These are phyloP conservation scores for Actinostola sp. DNA, from an alignment of 92 coral and sea anemone genomes.

Conservation along the genomic window DNA sequence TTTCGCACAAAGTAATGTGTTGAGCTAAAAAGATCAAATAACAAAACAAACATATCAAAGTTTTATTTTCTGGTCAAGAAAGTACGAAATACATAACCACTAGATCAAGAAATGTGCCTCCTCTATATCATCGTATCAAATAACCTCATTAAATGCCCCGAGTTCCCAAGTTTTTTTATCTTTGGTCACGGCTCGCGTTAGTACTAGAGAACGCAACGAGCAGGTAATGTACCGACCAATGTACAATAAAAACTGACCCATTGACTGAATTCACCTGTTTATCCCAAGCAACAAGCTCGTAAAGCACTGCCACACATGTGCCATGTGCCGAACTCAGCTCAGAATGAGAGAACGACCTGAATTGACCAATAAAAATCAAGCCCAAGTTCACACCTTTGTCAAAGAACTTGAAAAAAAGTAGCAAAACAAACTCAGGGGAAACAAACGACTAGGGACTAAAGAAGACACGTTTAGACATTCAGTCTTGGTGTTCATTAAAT, in stretches of 20 bases:
- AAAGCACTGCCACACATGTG: constrained; percentile 14
- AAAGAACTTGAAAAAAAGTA: neutral
- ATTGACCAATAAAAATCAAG: constrained; percentile 8
- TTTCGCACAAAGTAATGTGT: constrained; percentile 17
- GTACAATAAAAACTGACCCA: neutral
- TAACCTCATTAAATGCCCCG: neutral
- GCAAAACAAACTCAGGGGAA: neutral
- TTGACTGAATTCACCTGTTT: constrained; percentile 32
- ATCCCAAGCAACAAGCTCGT: constrained; percentile 21
- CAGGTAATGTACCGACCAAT: constrained; percentile 11
- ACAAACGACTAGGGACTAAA: neutral
- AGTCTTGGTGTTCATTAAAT: neutral
- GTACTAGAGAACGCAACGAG: neutral
- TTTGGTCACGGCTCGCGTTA: too few species aligned
- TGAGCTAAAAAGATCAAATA: neutral
- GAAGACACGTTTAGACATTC: neutral
- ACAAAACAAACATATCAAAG: neutral
- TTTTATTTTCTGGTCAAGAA: neutral
- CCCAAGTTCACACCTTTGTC: neutral
- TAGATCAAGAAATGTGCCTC: neutral
- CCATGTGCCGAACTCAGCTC: constrained; percentile 23
- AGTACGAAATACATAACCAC: neutral
- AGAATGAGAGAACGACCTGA: neutral
- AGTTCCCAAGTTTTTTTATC: constrained; percentile 1
- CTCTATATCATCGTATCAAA: neutral